phyloP scores from a whole-genome alignment of 2,113 vertebrate genomes.

The Ivindomyrus marchei region DNA sequence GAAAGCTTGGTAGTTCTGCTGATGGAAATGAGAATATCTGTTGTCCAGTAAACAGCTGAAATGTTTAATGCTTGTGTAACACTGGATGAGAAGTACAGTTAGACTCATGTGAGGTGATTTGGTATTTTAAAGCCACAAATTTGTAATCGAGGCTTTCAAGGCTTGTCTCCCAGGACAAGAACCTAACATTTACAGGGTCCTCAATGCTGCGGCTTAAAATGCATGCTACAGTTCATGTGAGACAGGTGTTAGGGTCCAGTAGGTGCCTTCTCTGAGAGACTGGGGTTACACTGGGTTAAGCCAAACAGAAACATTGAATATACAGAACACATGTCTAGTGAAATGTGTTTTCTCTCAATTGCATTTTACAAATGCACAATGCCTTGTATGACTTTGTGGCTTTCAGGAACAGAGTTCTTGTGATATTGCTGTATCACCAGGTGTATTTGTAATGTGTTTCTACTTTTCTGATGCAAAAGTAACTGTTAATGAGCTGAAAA shows the following conservation, averaged over 20 bases:
- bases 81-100: background rate
- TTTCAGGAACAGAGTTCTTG: conserved; percentile 5
- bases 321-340: conserved; percentile 15
- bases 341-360: conserved; percentile 25
- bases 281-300: conserved; percentile 23
- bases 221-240: conserved; percentile 22
- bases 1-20: background rate
- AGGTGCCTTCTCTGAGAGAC: conserved; percentile 51
- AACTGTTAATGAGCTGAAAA: background rate
- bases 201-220: conserved; percentile 16
- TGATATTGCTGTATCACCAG: background rate
- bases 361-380: conserved; percentile 25
- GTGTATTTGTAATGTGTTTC: background rate
- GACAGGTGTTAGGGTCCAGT: conserved; percentile 34
- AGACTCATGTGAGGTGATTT: background rate
- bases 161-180: conserved; percentile 10
- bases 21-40: background rate
- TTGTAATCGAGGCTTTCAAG: background rate
- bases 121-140: conserved; percentile 9
- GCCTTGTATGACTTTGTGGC: conserved; percentile 3
- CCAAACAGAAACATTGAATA: conserved; percentile 9
- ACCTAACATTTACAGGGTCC: conserved; percentile 7
- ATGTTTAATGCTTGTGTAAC: background rate
- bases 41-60: background rate
- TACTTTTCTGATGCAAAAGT: background rate